Evolutionary conservation across 2,888 invertebrate species (phyloP).

Genomic region (Tricholauxania praeusta): DNA sequence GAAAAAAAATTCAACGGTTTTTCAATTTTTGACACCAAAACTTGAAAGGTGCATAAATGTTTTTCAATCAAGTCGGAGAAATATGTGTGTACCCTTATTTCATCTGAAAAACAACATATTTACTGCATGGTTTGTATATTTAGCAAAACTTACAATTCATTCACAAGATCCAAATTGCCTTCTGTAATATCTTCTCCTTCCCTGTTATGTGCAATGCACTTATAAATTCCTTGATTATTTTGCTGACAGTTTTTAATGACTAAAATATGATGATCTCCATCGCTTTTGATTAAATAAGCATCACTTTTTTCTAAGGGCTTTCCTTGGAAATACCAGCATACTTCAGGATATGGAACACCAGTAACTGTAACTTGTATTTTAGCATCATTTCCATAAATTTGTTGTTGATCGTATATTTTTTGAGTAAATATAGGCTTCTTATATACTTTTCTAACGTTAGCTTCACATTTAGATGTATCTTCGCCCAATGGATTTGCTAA

Average conservation of each 20-base stretch:
- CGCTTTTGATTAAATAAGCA: conserved; percentile 81
- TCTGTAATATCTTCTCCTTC: conserved; percentile 84
- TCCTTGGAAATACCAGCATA: conserved; percentile 90
- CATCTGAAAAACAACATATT: too few species aligned
- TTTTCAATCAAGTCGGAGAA: too few species aligned
- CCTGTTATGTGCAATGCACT: conserved; percentile 82
- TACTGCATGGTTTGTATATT: background rate
- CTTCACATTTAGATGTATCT: conserved; percentile 77
- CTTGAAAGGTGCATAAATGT: too few species aligned
- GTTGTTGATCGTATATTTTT: conserved; percentile 71
- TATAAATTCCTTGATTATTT: conserved; percentile 80
- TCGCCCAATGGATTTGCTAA: conserved; percentile 83
- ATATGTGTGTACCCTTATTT: too few species aligned
- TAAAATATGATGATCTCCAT: conserved; percentile 83
- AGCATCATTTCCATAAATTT: conserved; percentile 82
- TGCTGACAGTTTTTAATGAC: conserved; percentile 78
- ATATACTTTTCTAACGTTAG: conserved; percentile 83
- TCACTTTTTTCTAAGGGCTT: conserved; percentile 76
- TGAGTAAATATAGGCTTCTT: conserved; percentile 85
- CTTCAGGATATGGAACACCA: conserved; percentile 86
- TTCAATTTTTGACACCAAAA: too few species aligned
- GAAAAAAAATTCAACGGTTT: too few species aligned
- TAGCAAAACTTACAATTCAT: conserved; percentile 78
- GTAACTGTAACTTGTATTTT: conserved; percentile 85
- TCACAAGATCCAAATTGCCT: conserved; percentile 81